phyloP scores from a whole-genome alignment of 2,888 invertebrate genomes.

The Athalia cordata region DNA sequence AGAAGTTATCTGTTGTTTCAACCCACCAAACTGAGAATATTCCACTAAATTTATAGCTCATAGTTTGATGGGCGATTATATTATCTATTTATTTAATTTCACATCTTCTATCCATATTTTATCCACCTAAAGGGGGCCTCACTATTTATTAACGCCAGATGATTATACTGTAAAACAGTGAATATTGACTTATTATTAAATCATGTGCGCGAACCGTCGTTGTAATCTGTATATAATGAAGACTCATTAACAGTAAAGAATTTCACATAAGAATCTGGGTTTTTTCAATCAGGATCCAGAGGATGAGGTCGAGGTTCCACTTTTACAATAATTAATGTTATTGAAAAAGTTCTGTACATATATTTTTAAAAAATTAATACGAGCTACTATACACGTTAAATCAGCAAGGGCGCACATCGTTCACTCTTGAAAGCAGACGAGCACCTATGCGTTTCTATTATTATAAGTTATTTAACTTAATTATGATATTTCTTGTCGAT shows the following conservation, averaged over 20 bases:
- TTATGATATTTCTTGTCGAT: conserved; percentile 14
- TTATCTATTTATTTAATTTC: background rate
- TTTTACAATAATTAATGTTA: background rate
- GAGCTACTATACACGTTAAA: conserved; percentile 47
- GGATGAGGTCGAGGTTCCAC: background rate
- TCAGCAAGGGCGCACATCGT: conserved; percentile 51
- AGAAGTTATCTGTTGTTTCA: background rate
- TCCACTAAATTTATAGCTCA: conserved; percentile 9
- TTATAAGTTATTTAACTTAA: conserved; percentile 24
- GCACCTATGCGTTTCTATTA: background rate
- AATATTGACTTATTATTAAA: background rate
- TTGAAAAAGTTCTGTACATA: conserved; percentile 68
- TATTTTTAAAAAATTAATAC: conserved; percentile 62
- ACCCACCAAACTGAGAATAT: conserved; percentile 3
- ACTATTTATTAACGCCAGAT: background rate
- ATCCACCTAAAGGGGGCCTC: no score
- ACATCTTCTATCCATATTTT: background rate
- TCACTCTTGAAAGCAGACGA: conserved; percentile 46
- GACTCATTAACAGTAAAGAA: conserved; percentile 1
- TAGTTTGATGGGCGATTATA: background rate
- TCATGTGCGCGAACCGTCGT: background rate
- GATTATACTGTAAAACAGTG: conserved; percentile 14
- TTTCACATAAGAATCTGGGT: background rate
- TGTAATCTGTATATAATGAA: conserved; percentile 10
- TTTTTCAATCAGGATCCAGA: conserved; percentile 5